phyloP scores from a whole-genome alignment of 2,113 vertebrate genomes.

The Hydropotes inermis region DNA sequence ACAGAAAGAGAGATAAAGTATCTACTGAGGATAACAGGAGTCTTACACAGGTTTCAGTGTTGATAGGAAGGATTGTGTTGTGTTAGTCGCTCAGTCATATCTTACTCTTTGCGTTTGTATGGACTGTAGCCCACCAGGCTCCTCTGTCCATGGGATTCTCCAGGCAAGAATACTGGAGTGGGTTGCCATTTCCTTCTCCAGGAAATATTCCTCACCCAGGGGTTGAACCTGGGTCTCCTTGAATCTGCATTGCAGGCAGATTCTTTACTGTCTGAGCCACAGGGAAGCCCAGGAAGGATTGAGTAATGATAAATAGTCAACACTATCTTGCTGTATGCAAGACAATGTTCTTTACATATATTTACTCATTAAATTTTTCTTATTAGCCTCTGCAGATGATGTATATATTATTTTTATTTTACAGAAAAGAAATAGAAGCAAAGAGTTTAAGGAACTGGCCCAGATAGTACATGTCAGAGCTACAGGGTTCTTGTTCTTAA shows the following conservation, averaged over 20 bases:
- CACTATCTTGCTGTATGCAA: not conserved
- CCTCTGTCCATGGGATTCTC: not conserved
- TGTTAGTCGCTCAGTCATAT: not conserved
- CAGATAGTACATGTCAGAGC: not conserved
- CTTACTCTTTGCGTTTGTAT: not conserved
- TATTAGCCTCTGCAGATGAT: not conserved
- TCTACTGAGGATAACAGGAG: not conserved
- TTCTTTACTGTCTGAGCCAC: not conserved
- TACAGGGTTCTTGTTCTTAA: not conserved
- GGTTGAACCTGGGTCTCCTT: not conserved
- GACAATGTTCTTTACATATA: not conserved
- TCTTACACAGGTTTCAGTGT: not conserved
- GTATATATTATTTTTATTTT: not conserved
- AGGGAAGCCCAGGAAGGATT: not conserved
- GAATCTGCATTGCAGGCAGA: not conserved
- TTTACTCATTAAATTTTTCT: not conserved
- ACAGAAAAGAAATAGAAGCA: not conserved
- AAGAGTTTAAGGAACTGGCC: not conserved
- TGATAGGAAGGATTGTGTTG: not conserved
- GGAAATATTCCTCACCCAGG: not conserved
- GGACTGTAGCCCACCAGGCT: not conserved
- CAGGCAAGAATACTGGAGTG: not conserved
- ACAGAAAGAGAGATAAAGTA: not conserved
- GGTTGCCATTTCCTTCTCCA: not conserved
- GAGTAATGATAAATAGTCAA: not conserved